phyloP scores from a whole-genome alignment of 1,140 invertebrate genomes.

The Portunus trituberculatus region DNA sequence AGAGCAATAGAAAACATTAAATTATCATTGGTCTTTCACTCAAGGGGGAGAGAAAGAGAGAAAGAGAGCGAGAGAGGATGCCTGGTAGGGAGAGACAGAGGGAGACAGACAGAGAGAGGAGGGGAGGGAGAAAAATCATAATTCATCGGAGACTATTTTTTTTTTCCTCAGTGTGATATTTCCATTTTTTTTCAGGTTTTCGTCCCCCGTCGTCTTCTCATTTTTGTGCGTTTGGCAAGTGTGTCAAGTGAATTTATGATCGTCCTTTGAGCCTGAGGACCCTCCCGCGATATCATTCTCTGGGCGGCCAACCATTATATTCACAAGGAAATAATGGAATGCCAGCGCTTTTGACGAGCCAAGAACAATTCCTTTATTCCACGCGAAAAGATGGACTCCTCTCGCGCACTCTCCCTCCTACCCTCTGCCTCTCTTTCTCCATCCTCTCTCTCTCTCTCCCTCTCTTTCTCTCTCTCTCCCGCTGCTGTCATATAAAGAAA shows the following conservation, averaged over 20 bases:
- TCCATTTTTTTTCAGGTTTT: neutral
- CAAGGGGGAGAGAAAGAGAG: slow-evolving; percentile 18
- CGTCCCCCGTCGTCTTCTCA: neutral
- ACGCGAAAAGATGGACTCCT: neutral
- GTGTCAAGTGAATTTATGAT: slow-evolving; percentile 22
- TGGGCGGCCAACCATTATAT: neutral
- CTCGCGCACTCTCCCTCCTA: neutral
- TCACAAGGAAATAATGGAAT: slow-evolving; percentile 12
- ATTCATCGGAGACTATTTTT: neutral
- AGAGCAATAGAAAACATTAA: too few species aligned
- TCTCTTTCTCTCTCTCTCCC: neutral
- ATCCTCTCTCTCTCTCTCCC: slow-evolving; percentile 28
- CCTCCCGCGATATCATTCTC: neutral
- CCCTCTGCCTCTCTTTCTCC: neutral
- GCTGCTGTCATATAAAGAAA: slow-evolving; percentile 55
- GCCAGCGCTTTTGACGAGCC: neutral
- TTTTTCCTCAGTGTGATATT: neutral
- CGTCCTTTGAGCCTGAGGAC: neutral
- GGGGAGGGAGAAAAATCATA: neutral
- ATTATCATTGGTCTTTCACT: too few species aligned
- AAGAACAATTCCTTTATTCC: neutral
- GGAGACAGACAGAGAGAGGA: neutral
- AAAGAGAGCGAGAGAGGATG: neutral
- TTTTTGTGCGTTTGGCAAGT: neutral
- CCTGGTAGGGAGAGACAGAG: neutral